Conservation (phyloP, 2,113 vertebrate genomes). For the Hiodon tergisus region DNA sequence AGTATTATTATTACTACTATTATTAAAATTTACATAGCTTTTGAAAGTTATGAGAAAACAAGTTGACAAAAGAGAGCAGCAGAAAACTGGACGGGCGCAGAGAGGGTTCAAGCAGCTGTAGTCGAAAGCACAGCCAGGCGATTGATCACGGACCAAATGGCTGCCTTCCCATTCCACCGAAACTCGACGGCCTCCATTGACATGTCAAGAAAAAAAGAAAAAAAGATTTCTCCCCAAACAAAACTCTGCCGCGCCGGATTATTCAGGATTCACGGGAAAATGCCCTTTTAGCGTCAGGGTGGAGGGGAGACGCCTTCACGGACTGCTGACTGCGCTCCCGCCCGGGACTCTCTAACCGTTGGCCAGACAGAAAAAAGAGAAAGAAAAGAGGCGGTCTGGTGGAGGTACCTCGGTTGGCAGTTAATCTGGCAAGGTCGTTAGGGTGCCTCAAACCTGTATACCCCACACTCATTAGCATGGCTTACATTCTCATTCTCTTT, state of each 20-base stretch:
- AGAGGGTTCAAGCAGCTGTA: slow-evolving; percentile 45
- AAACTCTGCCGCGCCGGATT: slow-evolving; percentile 50
- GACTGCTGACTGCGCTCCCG: slow-evolving; percentile 82
- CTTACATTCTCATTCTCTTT: slow-evolving; percentile 56
- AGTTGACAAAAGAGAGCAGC: slow-evolving; percentile 29
- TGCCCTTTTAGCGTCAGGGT: slow-evolving; percentile 75
- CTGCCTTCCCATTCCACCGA: slow-evolving; percentile 56
- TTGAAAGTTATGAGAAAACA: slow-evolving; percentile 40
- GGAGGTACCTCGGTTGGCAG: slow-evolving; percentile 78
- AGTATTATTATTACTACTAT: no score
- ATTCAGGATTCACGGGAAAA: slow-evolving; percentile 65
- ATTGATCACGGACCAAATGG: slow-evolving; percentile 68
- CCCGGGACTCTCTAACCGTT: slow-evolving; percentile 70
- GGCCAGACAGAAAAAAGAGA: slow-evolving; percentile 63
- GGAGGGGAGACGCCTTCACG: slow-evolving; percentile 88
- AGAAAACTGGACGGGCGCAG: slow-evolving; percentile 16
- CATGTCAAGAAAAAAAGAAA: slow-evolving; percentile 21
- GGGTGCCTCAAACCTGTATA: slow-evolving; percentile 71
- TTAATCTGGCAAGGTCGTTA: slow-evolving; percentile 78
- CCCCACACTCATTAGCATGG: slow-evolving; percentile 83
- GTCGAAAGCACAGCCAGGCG: slow-evolving; percentile 81
- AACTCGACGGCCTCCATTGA: slow-evolving; percentile 46
- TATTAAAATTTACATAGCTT: background rate
- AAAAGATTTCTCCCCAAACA: slow-evolving; percentile 54
- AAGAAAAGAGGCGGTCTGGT: slow-evolving; percentile 56